These are phyloP conservation scores for Andrena dorsata DNA, from an alignment of 2,888 invertebrate species.

Conservation along the genomic window DNA sequence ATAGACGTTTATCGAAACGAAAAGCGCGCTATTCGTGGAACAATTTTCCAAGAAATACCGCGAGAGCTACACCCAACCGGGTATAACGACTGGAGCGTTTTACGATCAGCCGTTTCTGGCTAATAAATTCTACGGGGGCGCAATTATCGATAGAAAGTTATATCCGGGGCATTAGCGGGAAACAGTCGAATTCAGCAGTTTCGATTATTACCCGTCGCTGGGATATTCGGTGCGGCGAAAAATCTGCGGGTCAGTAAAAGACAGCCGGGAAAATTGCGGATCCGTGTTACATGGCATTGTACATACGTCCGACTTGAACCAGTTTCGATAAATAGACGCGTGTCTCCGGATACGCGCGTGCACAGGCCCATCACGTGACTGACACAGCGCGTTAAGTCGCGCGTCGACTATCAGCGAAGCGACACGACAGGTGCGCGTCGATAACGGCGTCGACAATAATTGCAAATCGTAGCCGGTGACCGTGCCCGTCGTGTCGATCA, in stretches of 20 bases:
- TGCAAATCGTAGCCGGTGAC: slow-evolving; percentile 78
- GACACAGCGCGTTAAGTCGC: slow-evolving; percentile 75
- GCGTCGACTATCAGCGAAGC: slow-evolving; percentile 76
- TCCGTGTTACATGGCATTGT: neutral
- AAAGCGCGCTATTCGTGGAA: slow-evolving; percentile 8
- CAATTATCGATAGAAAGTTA: slow-evolving; percentile 17
- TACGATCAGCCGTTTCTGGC: slow-evolving; percentile 15
- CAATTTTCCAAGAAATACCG: slow-evolving; percentile 20
- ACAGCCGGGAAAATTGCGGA: neutral
- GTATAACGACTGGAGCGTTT: neutral
- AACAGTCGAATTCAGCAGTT: neutral
- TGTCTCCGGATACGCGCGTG: slow-evolving; percentile 55
- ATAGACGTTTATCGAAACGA: neutral
- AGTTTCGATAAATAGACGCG: slow-evolving; percentile 51
- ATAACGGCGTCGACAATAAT: slow-evolving; percentile 80
- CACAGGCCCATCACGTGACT: slow-evolving; percentile 69
- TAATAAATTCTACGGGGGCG: slow-evolving; percentile 27
- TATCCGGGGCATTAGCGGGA: neutral
- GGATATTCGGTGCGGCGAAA: neutral
- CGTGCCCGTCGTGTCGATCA: slow-evolving; percentile 73
- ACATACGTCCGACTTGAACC: neutral
- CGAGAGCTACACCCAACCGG: slow-evolving; percentile 10
- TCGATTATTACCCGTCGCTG: neutral
- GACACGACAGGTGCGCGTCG: slow-evolving; percentile 78
- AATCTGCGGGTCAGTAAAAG: neutral